Conservation (phyloP, 2,113 vertebrate species). For the Macroglossus sobrinus region DNA sequence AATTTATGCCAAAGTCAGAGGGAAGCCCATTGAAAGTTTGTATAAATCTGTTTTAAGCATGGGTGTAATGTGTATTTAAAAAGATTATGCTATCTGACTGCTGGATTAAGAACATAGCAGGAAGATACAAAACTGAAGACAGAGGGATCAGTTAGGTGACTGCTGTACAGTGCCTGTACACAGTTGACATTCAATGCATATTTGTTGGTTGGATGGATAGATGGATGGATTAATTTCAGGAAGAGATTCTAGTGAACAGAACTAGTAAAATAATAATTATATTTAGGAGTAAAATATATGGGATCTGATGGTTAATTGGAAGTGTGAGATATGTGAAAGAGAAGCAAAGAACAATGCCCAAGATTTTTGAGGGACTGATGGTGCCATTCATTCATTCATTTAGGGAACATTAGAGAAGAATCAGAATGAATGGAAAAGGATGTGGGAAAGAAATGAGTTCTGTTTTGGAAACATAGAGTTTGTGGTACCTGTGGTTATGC, state of each 20-base stretch:
- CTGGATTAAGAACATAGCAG: background rate
- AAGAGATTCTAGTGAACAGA: background rate
- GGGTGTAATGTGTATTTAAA: background rate
- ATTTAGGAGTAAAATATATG: slow-evolving; percentile 7
- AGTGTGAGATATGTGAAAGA: background rate
- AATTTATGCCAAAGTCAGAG: background rate
- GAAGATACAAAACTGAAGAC: background rate
- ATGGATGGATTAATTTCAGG: background rate
- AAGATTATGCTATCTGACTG: background rate
- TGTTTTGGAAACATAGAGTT: background rate
- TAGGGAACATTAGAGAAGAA: background rate
- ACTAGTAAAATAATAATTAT: background rate
- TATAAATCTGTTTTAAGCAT: background rate
- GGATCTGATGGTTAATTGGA: slow-evolving; percentile 26
- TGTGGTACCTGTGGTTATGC: background rate
- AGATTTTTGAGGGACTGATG: background rate
- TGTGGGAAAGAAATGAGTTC: background rate
- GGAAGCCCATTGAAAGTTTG: background rate
- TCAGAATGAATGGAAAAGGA: background rate
- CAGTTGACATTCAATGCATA: background rate
- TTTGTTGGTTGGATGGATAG: background rate
- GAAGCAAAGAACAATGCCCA: background rate
- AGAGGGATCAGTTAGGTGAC: background rate
- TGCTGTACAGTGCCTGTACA: background rate
- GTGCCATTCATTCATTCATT: background rate